Conservation (phyloP, 30 jellyfish, hydroid and myxozoan species). For the Turritopsis rubra region DNA sequence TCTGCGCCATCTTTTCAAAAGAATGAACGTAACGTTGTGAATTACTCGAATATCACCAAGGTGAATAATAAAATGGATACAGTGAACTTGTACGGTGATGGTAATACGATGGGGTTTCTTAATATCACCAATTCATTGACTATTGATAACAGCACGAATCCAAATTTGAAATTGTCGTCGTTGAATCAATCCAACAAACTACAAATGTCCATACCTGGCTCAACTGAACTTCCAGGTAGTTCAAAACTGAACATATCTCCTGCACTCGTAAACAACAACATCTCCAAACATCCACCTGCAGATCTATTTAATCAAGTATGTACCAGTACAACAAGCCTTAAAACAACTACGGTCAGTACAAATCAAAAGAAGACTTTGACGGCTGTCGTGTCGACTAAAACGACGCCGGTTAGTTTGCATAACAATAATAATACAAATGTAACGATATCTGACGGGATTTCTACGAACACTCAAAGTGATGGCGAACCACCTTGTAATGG, state of each 20-base stretch:
- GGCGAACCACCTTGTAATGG: not conserved
- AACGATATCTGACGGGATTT: not conserved
- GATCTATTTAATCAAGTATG: not conserved
- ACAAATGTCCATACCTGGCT: slow-evolving; percentile 26
- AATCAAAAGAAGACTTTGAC: not conserved
- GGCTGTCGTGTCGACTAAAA: not conserved
- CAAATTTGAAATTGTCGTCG: not conserved
- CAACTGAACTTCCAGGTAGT: not conserved
- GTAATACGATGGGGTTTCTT: not conserved
- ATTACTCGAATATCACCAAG: slow-evolving; percentile 15
- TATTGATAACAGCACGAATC: not conserved
- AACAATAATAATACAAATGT: not conserved
- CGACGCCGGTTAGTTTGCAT: not conserved
- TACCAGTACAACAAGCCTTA: not conserved
- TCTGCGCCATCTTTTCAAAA: slow-evolving; percentile 1
- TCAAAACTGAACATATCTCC: slow-evolving; percentile 27
- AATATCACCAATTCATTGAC: not conserved
- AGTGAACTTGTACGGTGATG: not conserved
- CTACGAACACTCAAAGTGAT: not conserved
- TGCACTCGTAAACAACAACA: slow-evolving; percentile 3
- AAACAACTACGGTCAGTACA: not conserved
- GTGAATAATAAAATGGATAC: not conserved
- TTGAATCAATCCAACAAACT: slow-evolving; percentile 5
- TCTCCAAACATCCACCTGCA: not conserved
- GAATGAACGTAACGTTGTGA: slow-evolving; percentile 1